Percentiles rank a stretch among this genome's conserved stretches.
Conservation (phyloP, 1,140 invertebrate genomes). For the Pachyrhynchus sulphureomaculatus region DNA sequence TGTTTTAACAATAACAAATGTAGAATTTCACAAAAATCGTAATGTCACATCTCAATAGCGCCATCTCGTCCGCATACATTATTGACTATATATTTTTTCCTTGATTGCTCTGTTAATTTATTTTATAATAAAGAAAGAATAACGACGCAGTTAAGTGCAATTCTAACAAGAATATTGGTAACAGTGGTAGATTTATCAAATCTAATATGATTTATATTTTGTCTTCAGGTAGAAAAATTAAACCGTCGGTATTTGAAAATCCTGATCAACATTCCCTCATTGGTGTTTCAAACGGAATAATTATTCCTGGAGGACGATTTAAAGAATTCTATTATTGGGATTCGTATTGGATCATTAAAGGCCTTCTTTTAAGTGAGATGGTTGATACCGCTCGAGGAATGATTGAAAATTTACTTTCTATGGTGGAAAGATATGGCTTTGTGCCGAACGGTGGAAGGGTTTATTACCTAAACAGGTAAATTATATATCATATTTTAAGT, state of each 20-base stretch:
- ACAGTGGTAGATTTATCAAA: too few relatives aligned
- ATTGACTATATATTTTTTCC: too few relatives aligned
- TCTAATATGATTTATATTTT: too few relatives aligned
- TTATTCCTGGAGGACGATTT: conserved; percentile 86
- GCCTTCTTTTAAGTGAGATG: conserved; percentile 80
- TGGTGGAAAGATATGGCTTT: conserved; percentile 61
- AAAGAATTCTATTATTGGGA: conserved; percentile 90
- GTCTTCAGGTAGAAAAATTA: conserved; percentile 70
- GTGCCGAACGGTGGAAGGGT: conserved; percentile 72
- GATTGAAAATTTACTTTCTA: conserved; percentile 71
- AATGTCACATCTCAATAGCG: too few relatives aligned
- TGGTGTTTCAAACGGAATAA: conserved; percentile 75
- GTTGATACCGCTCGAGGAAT: conserved; percentile 69
- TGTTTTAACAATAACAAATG: too few relatives aligned
- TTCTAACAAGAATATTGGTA: too few relatives aligned
- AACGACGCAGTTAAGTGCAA: too few relatives aligned
- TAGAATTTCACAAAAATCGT: too few relatives aligned
- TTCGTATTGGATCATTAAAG: conserved; percentile 83
- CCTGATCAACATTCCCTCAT: conserved; percentile 70
- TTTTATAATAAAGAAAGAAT: too few relatives aligned
- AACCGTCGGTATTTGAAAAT: conserved; percentile 59
- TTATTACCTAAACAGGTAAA: conserved; percentile 66
- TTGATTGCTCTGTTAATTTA: too few relatives aligned
- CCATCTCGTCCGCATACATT: too few relatives aligned
- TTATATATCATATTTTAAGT: too few relatives aligned